Conservation (phyloP, 2,888 invertebrate genomes). For the Calliphora vomitoria region DNA sequence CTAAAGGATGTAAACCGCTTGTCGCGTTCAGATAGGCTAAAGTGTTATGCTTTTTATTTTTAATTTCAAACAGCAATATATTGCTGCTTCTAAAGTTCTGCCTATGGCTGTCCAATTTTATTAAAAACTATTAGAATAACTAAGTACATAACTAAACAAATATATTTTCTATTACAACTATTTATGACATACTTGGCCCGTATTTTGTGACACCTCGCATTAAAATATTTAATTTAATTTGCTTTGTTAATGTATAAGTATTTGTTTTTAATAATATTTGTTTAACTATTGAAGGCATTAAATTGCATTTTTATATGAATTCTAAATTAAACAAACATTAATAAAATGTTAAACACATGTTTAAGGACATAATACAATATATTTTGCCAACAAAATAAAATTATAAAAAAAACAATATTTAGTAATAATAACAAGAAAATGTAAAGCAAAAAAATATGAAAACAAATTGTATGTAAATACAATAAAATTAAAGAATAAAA, state of each 20-base stretch:
- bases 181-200: constrained; percentile 10
- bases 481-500: constrained; percentile 16
- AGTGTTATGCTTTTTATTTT: too few relatives aligned
- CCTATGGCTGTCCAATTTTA: not conserved
- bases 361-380: not conserved
- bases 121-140: not conserved
- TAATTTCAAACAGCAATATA: too few relatives aligned
- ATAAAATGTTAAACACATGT: too few relatives aligned
- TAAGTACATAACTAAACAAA: not conserved
- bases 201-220: constrained; percentile 14
- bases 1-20: too few relatives aligned
- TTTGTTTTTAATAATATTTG: too few relatives aligned
- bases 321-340: not conserved
- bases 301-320: not conserved
- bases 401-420: not conserved
- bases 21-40: too few relatives aligned
- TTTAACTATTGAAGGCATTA: not conserved
- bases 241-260: not conserved
- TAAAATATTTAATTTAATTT: not conserved
- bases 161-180: not conserved
- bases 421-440: not conserved
- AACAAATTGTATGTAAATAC: not conserved
- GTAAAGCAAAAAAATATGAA: not conserved
- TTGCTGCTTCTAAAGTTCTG: too few relatives aligned
- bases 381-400: not conserved